Evolutionary conservation across 1,140 invertebrate species (phyloP), one percentile per base, ranked within the genome.

Genomic region (Akabosia matsudoensis): DNA sequence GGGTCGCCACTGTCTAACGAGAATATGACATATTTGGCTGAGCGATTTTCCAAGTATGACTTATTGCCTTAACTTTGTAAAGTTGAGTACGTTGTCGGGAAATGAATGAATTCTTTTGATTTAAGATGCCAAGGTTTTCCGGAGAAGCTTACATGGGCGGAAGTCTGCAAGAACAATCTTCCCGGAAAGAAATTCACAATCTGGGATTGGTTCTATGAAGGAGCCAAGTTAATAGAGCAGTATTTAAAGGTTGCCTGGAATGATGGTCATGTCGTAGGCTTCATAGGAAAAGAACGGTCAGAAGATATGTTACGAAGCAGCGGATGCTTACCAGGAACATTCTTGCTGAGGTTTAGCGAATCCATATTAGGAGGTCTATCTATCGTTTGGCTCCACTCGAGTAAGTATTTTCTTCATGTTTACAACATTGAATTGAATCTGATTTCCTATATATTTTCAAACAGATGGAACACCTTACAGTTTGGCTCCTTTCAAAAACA

Each of bases 181-280:
- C 61, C 61, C 10, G 28, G 22, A 4, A 10, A 7, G 28, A 31
- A 67, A 31, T 67, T 67, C 31, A 28, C 61, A 2, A 13, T 67
- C 31, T 67, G 61, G 61, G 30, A 67, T 13, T 67, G 61, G 61
- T 67, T 67, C 28, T 67, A 10, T 30, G 61, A 67, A n/a, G 24
- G 26, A 67, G 61, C 61, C 1, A 67, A 30, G 30, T 30, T 67
- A 7, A 67, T 67, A 13, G 61, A 67, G 30, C 61, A 67, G n/a
- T n/a, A 67, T 67, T 31, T 67, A 4, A 67, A 67, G 61, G 61
- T 30, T 16, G 26, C 61, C 31, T 67, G 61, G 61, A 67, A 67
- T 10, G 30, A 67, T 31, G 61, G 61, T 13, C 22, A 67, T 31
- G 61, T 67, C 7, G 31, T 3, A n/a, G 61, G 61, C 24, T 67